These are phyloP conservation scores for Oreochromis aureus DNA, from an alignment of 2,113 vertebrate genomes.

Conservation along the genomic window DNA sequence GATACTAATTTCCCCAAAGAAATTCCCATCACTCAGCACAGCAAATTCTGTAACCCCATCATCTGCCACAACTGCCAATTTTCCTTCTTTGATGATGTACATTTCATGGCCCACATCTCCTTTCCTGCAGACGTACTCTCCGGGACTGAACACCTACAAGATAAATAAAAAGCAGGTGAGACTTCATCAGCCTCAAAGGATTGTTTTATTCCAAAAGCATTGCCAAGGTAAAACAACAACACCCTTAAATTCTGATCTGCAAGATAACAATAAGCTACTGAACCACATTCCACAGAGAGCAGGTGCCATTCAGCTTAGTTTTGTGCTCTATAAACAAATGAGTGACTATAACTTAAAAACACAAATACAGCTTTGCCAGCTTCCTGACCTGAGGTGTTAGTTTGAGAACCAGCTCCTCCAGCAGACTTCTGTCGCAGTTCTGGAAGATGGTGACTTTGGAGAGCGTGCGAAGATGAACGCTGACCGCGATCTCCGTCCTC, in stretches of 20 bases:
- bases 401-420: conserved; percentile 87
- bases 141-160: conserved; percentile 82
- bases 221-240: neutral
- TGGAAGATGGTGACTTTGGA: conserved; percentile 88
- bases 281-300: neutral
- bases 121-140: conserved; percentile 88
- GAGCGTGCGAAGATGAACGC: conserved; percentile 83
- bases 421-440: conserved; percentile 82
- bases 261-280: neutral
- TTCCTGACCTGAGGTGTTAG: conserved; percentile 78
- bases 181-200: neutral
- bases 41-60: conserved; percentile 84
- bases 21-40: conserved; percentile 82
- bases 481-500: conserved; percentile 81
- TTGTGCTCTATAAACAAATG: neutral
- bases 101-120: conserved; percentile 90
- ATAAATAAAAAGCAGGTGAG: neutral
- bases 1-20: conserved; percentile 96
- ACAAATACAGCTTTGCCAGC: neutral
- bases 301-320: neutral
- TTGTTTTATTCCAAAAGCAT: neutral
- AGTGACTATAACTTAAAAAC: neutral
- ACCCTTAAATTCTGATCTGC: neutral
- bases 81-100: conserved; percentile 91
- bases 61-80: conserved; percentile 85